Conservation (phyloP, 2,888 invertebrate species). For the Thysanoteuthis rhombus region DNA sequence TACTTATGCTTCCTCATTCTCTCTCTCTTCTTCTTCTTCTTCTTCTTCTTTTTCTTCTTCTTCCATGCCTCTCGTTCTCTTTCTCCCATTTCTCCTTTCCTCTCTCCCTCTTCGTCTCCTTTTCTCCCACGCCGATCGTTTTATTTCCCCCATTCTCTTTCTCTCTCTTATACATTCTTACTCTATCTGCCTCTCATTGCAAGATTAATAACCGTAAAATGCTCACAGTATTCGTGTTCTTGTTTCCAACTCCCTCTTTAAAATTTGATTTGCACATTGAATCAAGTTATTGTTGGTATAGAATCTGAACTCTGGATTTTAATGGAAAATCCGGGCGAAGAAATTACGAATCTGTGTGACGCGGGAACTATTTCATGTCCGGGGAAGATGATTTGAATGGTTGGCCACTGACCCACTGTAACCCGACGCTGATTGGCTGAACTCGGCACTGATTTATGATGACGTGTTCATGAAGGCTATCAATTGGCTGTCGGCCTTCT, state of each 20-base stretch:
- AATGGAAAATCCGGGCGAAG: conserved; percentile 18
- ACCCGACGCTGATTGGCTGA: conserved; percentile 27
- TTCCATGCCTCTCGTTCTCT: background rate
- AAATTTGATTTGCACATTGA: conserved; percentile 23
- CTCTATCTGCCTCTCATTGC: background rate
- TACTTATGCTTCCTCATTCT: background rate
- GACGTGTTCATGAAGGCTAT: conserved; percentile 25
- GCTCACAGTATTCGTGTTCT: background rate
- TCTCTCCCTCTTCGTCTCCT: background rate
- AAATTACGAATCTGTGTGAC: conserved; percentile 15
- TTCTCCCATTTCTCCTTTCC: background rate
- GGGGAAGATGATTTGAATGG: conserved; percentile 13
- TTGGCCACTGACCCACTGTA: conserved; percentile 24
- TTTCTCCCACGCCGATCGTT: background rate
- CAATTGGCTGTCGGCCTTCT: background rate
- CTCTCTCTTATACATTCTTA: too few species aligned
- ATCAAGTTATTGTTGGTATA: background rate
- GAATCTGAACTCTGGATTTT: background rate
- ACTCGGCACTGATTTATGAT: conserved; percentile 23
- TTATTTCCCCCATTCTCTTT: background rate
- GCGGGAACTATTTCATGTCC: conserved; percentile 27
- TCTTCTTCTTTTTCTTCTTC: background rate
- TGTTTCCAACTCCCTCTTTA: background rate
- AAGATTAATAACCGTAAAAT: background rate
- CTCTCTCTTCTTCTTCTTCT: background rate